A percentile compares a stretch with the other conserved stretches of the same genome.
Evolutionary conservation across 2,113 vertebrate genomes (phyloP).

Genomic region (Spheniscus mendiculus): DNA sequence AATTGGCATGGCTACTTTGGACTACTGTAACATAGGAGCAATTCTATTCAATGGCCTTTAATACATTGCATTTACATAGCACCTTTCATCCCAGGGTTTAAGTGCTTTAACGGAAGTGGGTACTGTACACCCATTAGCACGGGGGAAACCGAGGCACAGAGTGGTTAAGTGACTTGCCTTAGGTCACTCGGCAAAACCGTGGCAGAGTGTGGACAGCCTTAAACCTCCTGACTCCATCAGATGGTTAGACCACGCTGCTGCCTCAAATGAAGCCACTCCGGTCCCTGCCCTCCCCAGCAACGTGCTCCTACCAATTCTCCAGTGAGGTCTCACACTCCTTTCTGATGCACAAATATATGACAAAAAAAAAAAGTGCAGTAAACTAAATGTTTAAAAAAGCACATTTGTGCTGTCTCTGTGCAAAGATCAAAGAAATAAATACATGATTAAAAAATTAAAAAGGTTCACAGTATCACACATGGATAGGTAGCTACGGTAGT

Average conservation of each 20-base stretch:
- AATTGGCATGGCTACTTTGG: neutral
- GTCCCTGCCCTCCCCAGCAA: constrained; percentile 23
- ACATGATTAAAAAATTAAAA: constrained; percentile 50
- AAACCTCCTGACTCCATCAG: constrained; percentile 9
- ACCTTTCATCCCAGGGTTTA: constrained; percentile 51
- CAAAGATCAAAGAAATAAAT: constrained; percentile 77
- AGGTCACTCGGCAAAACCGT: neutral
- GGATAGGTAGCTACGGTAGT: constrained; percentile 61
- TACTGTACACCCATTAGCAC: neutral
- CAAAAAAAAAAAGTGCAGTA: constrained; percentile 35
- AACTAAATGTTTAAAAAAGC: constrained; percentile 65
- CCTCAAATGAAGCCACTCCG: neutral
- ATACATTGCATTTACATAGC: constrained; percentile 50
- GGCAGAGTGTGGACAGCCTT: constrained; percentile 4
- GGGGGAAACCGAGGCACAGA: constrained; percentile 40
- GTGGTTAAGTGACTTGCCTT: constrained; percentile 15
- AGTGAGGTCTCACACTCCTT: constrained; percentile 11
- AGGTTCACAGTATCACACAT: constrained; percentile 69
- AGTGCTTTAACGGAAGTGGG: constrained; percentile 17
- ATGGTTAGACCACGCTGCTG: neutral
- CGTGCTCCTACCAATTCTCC: neutral
- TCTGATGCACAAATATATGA: constrained; percentile 18
- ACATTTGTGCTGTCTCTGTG: constrained; percentile 69
- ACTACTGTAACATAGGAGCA: neutral
- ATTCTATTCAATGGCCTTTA: constrained; percentile 27